Base-by-base conservation (phyloP, 2,888 invertebrate genomes). In the Lasioglossum marginatum region DNA sequence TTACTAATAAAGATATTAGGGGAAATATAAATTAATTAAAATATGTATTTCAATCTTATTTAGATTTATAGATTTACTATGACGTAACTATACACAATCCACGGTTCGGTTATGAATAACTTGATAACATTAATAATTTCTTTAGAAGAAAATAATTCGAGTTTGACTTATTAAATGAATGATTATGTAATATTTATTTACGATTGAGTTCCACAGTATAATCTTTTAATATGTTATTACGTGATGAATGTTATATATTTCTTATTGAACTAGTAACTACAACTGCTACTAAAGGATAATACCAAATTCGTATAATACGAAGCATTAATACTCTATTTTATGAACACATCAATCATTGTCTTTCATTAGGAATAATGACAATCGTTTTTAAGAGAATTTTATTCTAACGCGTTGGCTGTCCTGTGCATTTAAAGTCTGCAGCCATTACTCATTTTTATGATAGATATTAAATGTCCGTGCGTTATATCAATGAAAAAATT, bases 291-390 rank as follows among this genome's bases (percentile, higher is more conserved):
- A 68, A 68, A 37, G 23, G 68, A 16, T 23, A 68, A 68, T 37
- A 68, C 31, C 68, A 34, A 37, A n/a, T 68, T 68, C 12, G 3
- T n/a, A 10, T 34, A 68, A 68, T 37, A 37, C 37, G 37, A 68
- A 37, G 68, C 37, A 68, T 23, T 68, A 37, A 68, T 23, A 68
- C 37, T 37, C 70, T n/a, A 70, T 14, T 70, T 70, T 40, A 37
- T 70, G n/a, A 40, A 70, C 40, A 5, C 40, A 40, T 14, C 14
- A 40, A 70, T 70, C 63, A 63, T 40, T 14, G 23, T 40, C 14
- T n/a, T n/a, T n/a, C 40, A 19, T 31, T 19, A 8, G 19, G 31
- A 31, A 68, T 23, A 34, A 68, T 37, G 37, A 10, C 37, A 4
- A 37, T 68, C 31, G 19, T 66, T 34, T 23, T 66, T 37, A 5